Base-by-base conservation (phyloP, 2,113 vertebrate genomes). In the Fukomys damarensis region DNA sequence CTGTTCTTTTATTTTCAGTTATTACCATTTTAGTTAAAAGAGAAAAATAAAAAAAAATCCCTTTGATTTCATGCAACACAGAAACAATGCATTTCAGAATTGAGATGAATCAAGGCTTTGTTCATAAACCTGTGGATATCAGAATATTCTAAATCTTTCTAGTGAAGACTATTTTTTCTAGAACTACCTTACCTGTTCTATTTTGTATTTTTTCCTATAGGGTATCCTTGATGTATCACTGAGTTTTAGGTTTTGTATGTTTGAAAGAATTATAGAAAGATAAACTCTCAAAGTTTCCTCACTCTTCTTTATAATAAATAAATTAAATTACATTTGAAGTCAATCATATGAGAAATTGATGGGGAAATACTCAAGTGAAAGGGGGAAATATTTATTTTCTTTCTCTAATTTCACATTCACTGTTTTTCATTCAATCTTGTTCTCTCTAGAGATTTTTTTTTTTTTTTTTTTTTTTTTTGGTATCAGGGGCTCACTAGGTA, bases 11-110 rank as follows among this genome's bases (percentile, higher is more conserved):
- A 86, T 81, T 93, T 77, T 84, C 92, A 79, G 5, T 91, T 80
- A 91, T 74, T 95, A 13, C 49, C 79, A 92, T 92, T 93, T 93
- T 28, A 92, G 38, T 66, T 79, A 91, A 97, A 96, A 83, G 32
- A 28, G 5, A 68, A 87, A 83, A 87, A 92, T 19, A 32, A 90
- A 91, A 90, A 91, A 89, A 10, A 66, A 74, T 81, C 43, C 66
- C 9, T 95, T 97, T 93, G 76, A 87, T 30, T 70, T 11, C 32
- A 89, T 85, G 41, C 5, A 82, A 43, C 43, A 86, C 24, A 65
- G n/a, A 86, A 95, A 56, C 8, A 94, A 82, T 65, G 24, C 22
- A 77, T 92, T 95, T 95, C 76, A 92, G 38, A 97, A 66, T 20
- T 93, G 56, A 97, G n/a, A 95, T 70, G 77, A 77, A 13, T 87